Evolutionary conservation across 2,797 vertebrate species (phyloP).

Genomic region (Sebastes goodei): DNA sequence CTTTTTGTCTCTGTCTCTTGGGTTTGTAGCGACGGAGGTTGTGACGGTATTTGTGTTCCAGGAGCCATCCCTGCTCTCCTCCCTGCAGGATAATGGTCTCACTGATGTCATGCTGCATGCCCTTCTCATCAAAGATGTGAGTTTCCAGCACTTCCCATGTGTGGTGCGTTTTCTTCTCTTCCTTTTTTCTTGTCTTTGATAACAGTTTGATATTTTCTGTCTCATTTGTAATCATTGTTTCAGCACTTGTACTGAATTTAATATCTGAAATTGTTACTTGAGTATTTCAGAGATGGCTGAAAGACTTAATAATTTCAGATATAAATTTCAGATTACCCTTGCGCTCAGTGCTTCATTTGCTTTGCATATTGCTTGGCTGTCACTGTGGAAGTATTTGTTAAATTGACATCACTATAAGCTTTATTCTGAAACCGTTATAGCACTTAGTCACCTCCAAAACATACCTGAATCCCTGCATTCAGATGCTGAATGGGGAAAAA

Average conservation of each 20-base stretch:
- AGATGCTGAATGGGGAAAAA: too few species aligned
- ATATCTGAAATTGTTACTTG: slow-evolving; percentile 17
- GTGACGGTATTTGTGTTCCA: slow-evolving; percentile 99
- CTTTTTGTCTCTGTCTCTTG: slow-evolving; percentile 37
- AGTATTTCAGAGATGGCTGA: slow-evolving; percentile 1
- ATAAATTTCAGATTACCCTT: not conserved
- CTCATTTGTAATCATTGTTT: slow-evolving; percentile 5
- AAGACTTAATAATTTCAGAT: not conserved
- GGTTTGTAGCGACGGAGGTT: slow-evolving; percentile 92
- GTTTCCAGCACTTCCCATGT: slow-evolving; percentile 57
- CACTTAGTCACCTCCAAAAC: too few species aligned
- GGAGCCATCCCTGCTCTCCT: slow-evolving; percentile 96
- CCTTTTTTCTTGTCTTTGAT: not conserved
- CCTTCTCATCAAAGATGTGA: slow-evolving; percentile 97
- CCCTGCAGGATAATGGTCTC: slow-evolving; percentile 96
- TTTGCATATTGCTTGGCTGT: not conserved
- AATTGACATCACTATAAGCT: not conserved
- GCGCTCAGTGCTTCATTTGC: not conserved
- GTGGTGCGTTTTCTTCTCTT: not conserved
- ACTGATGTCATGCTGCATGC: slow-evolving; percentile 98
- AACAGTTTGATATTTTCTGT: not conserved
- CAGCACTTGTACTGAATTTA: slow-evolving; percentile 2
- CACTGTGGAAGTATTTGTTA: not conserved
- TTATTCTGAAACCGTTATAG: not conserved
- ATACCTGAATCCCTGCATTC: too few species aligned